Conservation (phyloP, 2,888 invertebrate species). For the Notocelia uddmanniana region DNA sequence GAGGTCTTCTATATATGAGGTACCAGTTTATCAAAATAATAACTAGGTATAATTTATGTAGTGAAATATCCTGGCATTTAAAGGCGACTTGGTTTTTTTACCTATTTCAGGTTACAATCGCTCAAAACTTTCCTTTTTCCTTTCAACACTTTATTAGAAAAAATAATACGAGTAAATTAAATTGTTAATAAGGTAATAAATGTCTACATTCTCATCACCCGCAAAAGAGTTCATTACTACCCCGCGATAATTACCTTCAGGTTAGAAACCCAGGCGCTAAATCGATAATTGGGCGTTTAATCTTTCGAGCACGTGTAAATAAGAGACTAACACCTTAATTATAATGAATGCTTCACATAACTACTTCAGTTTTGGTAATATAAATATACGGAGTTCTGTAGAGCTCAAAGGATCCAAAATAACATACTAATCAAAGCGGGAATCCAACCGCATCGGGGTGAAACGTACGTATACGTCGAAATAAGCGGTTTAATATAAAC, state of each 20-base stretch:
- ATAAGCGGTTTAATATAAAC: conserved; percentile 65
- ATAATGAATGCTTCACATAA: not conserved
- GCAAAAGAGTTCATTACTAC: too few relatives aligned
- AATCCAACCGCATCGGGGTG: conserved; percentile 31
- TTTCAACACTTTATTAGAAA: too few relatives aligned
- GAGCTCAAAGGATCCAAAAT: conserved; percentile 43
- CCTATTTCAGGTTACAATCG: too few relatives aligned
- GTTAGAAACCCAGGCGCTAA: not conserved
- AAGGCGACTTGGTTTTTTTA: too few relatives aligned
- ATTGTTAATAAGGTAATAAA: too few relatives aligned
- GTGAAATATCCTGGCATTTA: too few relatives aligned
- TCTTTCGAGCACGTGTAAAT: not conserved
- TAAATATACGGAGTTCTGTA: conserved; percentile 9
- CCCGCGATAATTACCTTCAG: not conserved
- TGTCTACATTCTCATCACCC: not conserved
- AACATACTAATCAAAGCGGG: conserved; percentile 43
- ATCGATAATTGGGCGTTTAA: not conserved
- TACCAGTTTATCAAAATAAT: too few relatives aligned
- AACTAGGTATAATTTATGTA: too few relatives aligned
- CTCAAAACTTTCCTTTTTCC: too few relatives aligned
- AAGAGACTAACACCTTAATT: not conserved
- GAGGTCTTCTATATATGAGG: too few relatives aligned
- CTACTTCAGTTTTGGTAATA: not conserved
- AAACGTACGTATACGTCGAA: conserved; percentile 36
- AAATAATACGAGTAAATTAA: too few relatives aligned